Base-by-base conservation (phyloP, 2,113 vertebrate species). In the Ursus arctos region DNA sequence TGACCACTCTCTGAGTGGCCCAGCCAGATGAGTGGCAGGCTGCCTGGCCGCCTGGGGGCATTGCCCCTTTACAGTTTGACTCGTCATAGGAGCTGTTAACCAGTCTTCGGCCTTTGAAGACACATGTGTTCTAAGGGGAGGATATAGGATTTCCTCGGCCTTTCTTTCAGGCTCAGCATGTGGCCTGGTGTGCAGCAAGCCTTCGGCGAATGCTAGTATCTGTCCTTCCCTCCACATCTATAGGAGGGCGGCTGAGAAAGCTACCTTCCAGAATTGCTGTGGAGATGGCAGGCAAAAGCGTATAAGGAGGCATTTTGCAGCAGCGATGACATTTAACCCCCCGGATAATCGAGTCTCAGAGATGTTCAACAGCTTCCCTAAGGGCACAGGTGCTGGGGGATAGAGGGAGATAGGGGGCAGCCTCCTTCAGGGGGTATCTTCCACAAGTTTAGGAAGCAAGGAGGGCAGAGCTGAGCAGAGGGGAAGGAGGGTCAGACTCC, bases 151-250 rank as follows among this genome's bases (percentile, higher is more conserved):
- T 69, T 74, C 40, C 61, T 89, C 0, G 4, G 90, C 31, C 85
- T 97, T 96, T 91, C 57, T 93, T 86, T 88, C 22, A 47, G 81
- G 51, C 76, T 57, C 43, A 51, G 79, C 22, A 55, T 15, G 5
- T 67, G 61, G 59, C 21, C 28, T 49, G 31, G 40, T 51, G 28
- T 33, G 6, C n/a, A 76, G 57, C 6, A 55, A 79, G 53, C 9
- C 83, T 96, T 36, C 21, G n/a, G 7, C 18, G 21, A 88, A 71
- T 47, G 4, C 43, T 72, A 81, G 33, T 36, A 16, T 96, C 49
- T 12, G 13, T 77, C n/a, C 47, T 96, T 88, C 47, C 51, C 22
- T 51, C 65, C 21, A 4, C 18, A 10, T 21, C 33, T 74, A 28
- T 72, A 65, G 88, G 71, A 71, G 1, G 0, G 33, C 26, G 12